These are phyloP conservation scores for Anastrepha obliqua DNA, from an alignment of 1,140 invertebrate species.

Conservation along the genomic window DNA sequence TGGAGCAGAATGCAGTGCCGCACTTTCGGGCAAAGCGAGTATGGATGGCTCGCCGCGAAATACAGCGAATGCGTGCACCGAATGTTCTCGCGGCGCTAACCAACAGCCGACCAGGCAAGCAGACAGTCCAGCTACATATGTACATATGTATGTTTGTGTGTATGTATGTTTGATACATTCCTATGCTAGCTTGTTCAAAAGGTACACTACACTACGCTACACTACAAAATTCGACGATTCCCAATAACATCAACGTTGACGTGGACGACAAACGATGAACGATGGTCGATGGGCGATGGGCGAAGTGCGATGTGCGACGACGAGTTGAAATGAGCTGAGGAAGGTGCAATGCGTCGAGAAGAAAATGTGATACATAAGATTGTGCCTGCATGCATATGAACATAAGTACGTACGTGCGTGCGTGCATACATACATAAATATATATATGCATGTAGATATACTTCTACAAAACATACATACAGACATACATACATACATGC, in stretches of 20 bases:
- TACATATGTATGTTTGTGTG: background rate
- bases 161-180: background rate
- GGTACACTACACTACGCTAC: background rate
- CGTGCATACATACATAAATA: background rate
- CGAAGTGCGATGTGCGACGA: too few relatives aligned
- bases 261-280: constrained; percentile 40
- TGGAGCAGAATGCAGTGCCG: constrained; percentile 7
- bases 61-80: constrained; percentile 20
- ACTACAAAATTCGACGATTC: constrained; percentile 41
- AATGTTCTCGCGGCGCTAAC: constrained; percentile 6
- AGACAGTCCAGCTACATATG: background rate
- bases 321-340: background rate
- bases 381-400: background rate
- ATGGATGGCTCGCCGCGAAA: constrained; percentile 22
- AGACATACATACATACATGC: background rate
- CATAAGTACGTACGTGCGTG: background rate
- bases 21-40: background rate
- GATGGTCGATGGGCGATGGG: background rate
- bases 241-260: constrained; percentile 33
- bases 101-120: background rate
- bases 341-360: constrained; percentile 42
- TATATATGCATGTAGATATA: background rate
- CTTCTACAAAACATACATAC: background rate
- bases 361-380: constrained; percentile 23
- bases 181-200: constrained; percentile 6